Evolutionary conservation across 2,888 invertebrate genomes (phyloP), one percentile per base, ranked within the genome.

Genomic region (Coelinius sp.): DNA sequence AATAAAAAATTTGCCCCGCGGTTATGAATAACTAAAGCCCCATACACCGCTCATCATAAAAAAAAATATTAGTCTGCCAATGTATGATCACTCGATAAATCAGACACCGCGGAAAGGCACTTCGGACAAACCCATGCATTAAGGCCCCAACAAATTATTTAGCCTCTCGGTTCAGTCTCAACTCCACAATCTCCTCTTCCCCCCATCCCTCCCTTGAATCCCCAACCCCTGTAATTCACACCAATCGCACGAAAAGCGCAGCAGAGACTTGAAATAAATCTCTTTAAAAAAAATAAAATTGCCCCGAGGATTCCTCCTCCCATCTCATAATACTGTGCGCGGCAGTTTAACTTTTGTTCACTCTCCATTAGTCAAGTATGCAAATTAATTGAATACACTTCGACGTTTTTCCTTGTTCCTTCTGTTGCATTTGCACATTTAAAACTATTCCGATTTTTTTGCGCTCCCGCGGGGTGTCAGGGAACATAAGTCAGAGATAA

Each of bases 401-500:
- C 41, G 63, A 41, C 63, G 41, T 41, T 38, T 41, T 41, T n/a
- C 41, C 73, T 44, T 59, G 64, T 20, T 38, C 31, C 38, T 44
- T n/a, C 8, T 20, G 44, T 44, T n/a, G n/a, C 68, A 35, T 63
- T 63, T 41, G 41, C 10, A 41, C 41, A 63, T 62, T 22, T 1
- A 38, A 62, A 35, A 62, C 20, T 22, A 38, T 38, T 22, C 0
- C 6, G 4, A 56, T 14, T n/a, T 27, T n/a, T 52, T 12, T 35
- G 17, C 41, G 8, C 22, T 68, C 20, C 35, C 35, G 35, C 49
- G 31, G 24, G 20, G n/a, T 17, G 27, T 41, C 52, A 72, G 68
- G 64, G 20, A 70, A 59, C 68, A 68, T 53, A 44, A 44, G 41
- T 62, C 44, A 67, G 59, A 56, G 25, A 65, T 46, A 71, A 68